Evolutionary conservation across 1,140 invertebrate genomes (phyloP).

Genomic region (Brachionus rubens): DNA sequence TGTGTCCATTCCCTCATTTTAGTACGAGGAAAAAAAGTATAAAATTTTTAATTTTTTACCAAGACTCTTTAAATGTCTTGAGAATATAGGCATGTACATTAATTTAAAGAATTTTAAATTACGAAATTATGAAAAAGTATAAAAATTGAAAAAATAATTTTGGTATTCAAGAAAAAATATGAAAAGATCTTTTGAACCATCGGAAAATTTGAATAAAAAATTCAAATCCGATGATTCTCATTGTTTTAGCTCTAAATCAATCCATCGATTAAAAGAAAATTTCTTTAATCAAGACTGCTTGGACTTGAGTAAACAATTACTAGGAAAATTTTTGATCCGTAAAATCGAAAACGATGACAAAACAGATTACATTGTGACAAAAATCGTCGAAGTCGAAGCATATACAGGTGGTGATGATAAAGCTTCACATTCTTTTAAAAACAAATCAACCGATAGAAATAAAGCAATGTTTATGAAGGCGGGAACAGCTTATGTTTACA

Average conservation of each 20-base stretch:
- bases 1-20: too few relatives aligned
- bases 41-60: too few relatives aligned
- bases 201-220: too few relatives aligned
- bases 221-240: too few relatives aligned
- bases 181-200: too few relatives aligned
- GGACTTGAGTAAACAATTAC: not conserved
- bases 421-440: conserved; percentile 70
- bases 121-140: too few relatives aligned
- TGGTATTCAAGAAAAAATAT: too few relatives aligned
- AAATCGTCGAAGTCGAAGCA: conserved; percentile 75
- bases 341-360: not conserved
- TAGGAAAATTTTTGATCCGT: conserved; percentile 17
- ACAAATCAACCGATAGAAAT: conserved; percentile 68
- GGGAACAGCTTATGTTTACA: conserved; percentile 76
- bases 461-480: conserved; percentile 75
- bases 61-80: too few relatives aligned
- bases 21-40: too few relatives aligned
- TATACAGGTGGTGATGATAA: conserved; percentile 71
- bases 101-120: too few relatives aligned
- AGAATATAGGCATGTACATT: too few relatives aligned
- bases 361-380: not conserved
- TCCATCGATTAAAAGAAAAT: not conserved
- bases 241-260: not conserved
- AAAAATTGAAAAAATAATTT: too few relatives aligned
- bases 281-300: conserved; percentile 23